phyloP scores from a whole-genome alignment of 2,797 vertebrate genomes.

The Dallia pectoralis region DNA sequence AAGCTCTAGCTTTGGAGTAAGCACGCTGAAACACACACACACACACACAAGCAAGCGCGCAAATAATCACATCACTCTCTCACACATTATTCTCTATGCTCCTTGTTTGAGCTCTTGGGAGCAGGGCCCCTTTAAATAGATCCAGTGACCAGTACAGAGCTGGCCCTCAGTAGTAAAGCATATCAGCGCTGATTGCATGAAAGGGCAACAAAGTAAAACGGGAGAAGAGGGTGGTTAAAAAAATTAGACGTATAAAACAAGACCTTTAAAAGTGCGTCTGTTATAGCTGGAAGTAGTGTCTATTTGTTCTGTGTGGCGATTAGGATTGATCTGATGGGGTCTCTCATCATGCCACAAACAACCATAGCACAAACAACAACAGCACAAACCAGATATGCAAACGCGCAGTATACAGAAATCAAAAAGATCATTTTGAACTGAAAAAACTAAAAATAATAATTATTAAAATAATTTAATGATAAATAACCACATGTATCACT shows the following conservation, averaged over 20 bases:
- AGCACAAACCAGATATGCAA: background rate
- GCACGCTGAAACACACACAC: background rate
- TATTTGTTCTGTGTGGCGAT: background rate
- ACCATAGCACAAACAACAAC: background rate
- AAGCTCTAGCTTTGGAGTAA: background rate
- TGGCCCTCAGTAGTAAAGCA: background rate
- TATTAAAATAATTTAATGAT: too few species aligned
- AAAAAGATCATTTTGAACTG: background rate
- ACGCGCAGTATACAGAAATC: background rate
- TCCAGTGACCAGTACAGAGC: background rate
- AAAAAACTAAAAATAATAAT: too few species aligned
- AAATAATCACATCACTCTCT: background rate
- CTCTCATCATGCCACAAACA: background rate
- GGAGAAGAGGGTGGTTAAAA: background rate
- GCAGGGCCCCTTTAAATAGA: background rate
- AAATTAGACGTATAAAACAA: background rate
- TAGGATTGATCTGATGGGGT: slow-evolving; percentile 1
- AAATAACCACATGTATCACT: background rate
- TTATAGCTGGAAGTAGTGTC: background rate
- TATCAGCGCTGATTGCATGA: background rate
- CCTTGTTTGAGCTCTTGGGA: too few species aligned
- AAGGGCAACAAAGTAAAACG: background rate
- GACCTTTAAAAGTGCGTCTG: background rate
- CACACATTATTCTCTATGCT: background rate
- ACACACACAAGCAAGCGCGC: background rate